These are phyloP conservation scores for Aurelia sp. DNA, from an alignment of 30 jellyfish, hydroid and myxozoan species.

Conservation along the genomic window DNA sequence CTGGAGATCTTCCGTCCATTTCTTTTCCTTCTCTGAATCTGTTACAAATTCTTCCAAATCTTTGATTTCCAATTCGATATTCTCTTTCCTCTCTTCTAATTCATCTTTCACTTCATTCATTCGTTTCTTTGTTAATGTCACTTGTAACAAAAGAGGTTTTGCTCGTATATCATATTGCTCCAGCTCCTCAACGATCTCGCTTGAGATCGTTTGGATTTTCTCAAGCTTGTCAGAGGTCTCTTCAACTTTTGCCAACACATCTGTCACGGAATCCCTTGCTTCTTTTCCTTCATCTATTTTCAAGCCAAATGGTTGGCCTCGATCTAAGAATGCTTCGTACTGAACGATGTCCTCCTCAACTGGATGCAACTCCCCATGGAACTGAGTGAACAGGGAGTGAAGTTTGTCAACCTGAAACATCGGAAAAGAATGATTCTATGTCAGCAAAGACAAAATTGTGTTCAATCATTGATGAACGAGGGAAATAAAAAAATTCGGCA, in stretches of 20 bases:
- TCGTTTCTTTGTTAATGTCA: constrained; percentile 48
- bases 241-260: constrained; percentile 42
- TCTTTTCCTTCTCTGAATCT: constrained; percentile 18
- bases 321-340: constrained; percentile 53
- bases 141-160: constrained; percentile 50
- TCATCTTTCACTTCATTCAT: constrained; percentile 57
- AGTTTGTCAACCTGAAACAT: constrained; percentile 54
- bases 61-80: constrained; percentile 33
- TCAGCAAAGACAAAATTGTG: not conserved
- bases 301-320: constrained; percentile 73
- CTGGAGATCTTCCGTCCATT: constrained; percentile 41
- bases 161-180: constrained; percentile 58
- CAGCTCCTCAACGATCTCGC: constrained; percentile 56
- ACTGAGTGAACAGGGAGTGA: constrained; percentile 49
- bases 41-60: constrained; percentile 44
- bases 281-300: constrained; percentile 63
- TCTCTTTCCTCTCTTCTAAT: constrained; percentile 46
- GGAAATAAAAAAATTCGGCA: no score
- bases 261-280: constrained; percentile 26
- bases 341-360: constrained; percentile 60
- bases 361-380: constrained; percentile 44
- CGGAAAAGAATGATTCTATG: not conserved
- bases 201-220: constrained; percentile 8
- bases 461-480: no score
- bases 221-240: constrained; percentile 50